Conservation (phyloP, 2,888 invertebrate species). For the Phragmatobia fuliginosa region DNA sequence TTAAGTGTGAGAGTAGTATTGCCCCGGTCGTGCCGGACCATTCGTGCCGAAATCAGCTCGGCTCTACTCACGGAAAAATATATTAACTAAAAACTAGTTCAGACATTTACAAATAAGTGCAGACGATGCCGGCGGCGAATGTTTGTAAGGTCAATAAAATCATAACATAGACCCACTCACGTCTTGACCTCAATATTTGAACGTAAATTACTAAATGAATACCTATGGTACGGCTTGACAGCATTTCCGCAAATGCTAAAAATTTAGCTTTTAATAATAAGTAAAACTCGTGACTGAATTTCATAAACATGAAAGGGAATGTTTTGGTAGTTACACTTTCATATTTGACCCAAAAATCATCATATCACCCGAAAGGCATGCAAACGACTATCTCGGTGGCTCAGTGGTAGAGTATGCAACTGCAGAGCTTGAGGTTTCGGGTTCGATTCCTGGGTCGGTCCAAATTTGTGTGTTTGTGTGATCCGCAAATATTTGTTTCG, state of each 20-base stretch:
- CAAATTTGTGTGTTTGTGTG: no score
- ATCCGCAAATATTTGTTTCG: no score
- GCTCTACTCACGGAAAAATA: not conserved
- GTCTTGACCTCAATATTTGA: slow-evolving; percentile 30
- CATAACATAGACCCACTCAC: slow-evolving; percentile 19
- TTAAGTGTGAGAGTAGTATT: no score
- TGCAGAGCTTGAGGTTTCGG: no score
- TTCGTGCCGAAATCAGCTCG: not conserved
- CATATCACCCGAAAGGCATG: no score
- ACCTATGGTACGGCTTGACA: slow-evolving; percentile 11
- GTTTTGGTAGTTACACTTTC: no score
- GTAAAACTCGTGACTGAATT: no score
- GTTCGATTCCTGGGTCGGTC: no score
- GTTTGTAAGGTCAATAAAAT: slow-evolving; percentile 33
- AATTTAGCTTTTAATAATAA: not conserved
- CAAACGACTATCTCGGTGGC: no score
- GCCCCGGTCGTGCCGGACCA: not conserved
- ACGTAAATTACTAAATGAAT: slow-evolving; percentile 12
- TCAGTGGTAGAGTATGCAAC: no score
- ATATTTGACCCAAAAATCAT: no score
- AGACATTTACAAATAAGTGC: slow-evolving; percentile 4
- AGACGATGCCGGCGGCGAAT: slow-evolving; percentile 16
- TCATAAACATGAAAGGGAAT: no score
- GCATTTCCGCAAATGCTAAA: not conserved
- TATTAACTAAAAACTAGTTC: not conserved